Base-by-base conservation (phyloP, 2,888 invertebrate species). In the Eupithecia dodoneata region DNA sequence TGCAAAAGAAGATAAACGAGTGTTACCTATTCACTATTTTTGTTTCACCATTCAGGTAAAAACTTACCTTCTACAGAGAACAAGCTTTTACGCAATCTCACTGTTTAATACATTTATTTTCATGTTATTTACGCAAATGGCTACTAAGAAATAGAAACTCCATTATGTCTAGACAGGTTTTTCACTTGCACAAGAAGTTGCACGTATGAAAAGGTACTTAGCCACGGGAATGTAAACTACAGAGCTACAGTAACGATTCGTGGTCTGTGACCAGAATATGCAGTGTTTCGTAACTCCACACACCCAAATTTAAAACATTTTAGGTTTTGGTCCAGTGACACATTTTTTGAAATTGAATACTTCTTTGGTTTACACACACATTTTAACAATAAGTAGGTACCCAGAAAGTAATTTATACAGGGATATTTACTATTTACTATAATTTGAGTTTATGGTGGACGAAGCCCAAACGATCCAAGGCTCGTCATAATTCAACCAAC, bases 151-250 rank as follows among this genome's bases (percentile, higher is more conserved):
- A 78, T 75, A 76, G 59, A 76, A 79, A 77, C 76, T 63, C 55
- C 75, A 59, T 49, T 66, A 55, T n/a, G 81, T 80, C 81, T 81
- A 81, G 81, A 81, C 81, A 52, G 72, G 67, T 80, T 81, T 79
- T 79, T 73, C 63, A 70, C 70, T 70, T 70, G 70, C 70, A 49
- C 12, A 70, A 49, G 70, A 74, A 80, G 77, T 79, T 72, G 59
- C 77, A 78, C 73, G 79, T 77, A 75, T 80, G 79, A 81, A 81
- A 78, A 79, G 79, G 76, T 80, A 76, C 80, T 80, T 80, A 73
- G 47, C 70, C 47, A 66, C 42, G 71, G 55, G 71, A 66, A 66
- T 66, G 30, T 63, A 30, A 41, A 15, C 7, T 55, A 55, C n/a
- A 59, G 41, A 18, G 63, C 63, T 63, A 52, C 47, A 12, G 18